Evolutionary conservation across 2,888 invertebrate genomes (phyloP).

Genomic region (Pandemis cinnamomeana): DNA sequence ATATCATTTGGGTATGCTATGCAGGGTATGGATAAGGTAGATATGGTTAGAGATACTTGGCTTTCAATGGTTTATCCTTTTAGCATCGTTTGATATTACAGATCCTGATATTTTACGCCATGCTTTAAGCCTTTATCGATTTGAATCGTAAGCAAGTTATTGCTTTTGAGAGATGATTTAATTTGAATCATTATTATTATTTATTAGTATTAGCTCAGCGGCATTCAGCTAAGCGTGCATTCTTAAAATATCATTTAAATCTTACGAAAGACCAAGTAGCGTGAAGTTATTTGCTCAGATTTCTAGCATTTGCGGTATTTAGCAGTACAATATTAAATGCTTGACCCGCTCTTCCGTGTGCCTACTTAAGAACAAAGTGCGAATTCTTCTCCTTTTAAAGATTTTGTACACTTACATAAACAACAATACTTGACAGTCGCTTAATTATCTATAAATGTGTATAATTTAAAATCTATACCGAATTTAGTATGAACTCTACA

Average conservation of each 20-base stretch:
- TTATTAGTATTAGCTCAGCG: too few species aligned
- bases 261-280: background rate
- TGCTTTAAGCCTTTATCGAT: too few species aligned
- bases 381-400: slow-evolving; percentile 7
- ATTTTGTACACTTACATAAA: background rate
- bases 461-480: too few species aligned
- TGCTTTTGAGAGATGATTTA: too few species aligned
- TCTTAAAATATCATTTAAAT: background rate
- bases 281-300: background rate
- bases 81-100: too few species aligned
- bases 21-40: too few species aligned
- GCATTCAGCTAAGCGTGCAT: too few species aligned
- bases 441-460: background rate
- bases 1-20: background rate
- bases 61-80: too few species aligned
- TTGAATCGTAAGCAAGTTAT: too few species aligned
- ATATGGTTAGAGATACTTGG: too few species aligned
- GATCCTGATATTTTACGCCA: too few species aligned
- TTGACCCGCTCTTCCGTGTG: slow-evolving; percentile 28
- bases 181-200: too few species aligned
- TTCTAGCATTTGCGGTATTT: slow-evolving; percentile 28
- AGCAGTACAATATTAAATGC: slow-evolving; percentile 30
- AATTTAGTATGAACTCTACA: background rate
- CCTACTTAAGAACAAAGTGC: slow-evolving; percentile 12
- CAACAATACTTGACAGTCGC: slow-evolving; percentile 11